phyloP scores from a whole-genome alignment of 2,888 invertebrate species.

The Zaprionus obscuricornis region DNA sequence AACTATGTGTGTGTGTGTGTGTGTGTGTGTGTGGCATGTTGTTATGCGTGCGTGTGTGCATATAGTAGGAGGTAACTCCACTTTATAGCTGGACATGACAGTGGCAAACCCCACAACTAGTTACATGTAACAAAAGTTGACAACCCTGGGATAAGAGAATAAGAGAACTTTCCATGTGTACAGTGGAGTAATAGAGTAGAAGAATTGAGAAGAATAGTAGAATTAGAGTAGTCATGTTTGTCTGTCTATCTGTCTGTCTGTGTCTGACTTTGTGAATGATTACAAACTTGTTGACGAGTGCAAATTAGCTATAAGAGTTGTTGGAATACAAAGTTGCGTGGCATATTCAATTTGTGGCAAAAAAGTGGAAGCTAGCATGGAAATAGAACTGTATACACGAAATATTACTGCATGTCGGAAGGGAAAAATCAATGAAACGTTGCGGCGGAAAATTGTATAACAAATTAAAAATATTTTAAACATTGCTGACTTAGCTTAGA shows the following conservation, averaged over 20 bases:
- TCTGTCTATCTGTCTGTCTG: constrained; percentile 33
- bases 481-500: too few species aligned
- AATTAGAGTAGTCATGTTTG: background rate
- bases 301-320: constrained; percentile 48
- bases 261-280: constrained; percentile 52
- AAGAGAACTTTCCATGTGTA: too few species aligned
- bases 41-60: too few species aligned
- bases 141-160: constrained; percentile 31
- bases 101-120: constrained; percentile 22
- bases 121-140: constrained; percentile 44
- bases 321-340: background rate
- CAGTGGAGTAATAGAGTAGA: background rate
- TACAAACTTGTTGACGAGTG: constrained; percentile 61
- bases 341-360: background rate
- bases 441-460: too few species aligned
- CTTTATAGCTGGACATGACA: constrained; percentile 51
- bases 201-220: background rate
- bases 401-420: too few species aligned
- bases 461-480: too few species aligned
- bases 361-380: background rate
- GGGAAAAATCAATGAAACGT: too few species aligned
- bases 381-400: too few species aligned
- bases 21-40: too few species aligned
- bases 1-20: constrained; percentile 4
- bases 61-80: too few species aligned